These are phyloP conservation scores for Apocrypta bakeri DNA, from an alignment of 1,140 invertebrate genomes.

Conservation along the genomic window DNA sequence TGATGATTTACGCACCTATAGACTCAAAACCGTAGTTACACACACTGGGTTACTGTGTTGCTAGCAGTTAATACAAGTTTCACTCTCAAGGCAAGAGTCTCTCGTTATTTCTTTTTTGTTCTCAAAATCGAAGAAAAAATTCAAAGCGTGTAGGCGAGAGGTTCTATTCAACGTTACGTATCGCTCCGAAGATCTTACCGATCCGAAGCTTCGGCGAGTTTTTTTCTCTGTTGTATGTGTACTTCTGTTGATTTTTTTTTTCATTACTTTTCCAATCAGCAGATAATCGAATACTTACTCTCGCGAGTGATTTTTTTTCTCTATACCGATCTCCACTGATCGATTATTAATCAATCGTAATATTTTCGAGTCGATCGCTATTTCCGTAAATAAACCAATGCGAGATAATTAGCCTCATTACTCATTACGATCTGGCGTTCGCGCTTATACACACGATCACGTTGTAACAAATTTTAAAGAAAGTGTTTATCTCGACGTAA, in stretches of 20 bases:
- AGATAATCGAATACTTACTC: too few species aligned
- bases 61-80: neutral
- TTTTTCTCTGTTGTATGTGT: neutral
- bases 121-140: neutral
- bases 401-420: neutral
- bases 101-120: neutral
- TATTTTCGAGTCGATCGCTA: neutral
- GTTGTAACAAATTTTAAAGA: neutral
- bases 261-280: neutral
- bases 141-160: neutral
- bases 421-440: neutral
- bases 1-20: constrained; percentile 33
- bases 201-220: neutral
- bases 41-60: constrained; percentile 42
- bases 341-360: neutral
- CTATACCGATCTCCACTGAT: neutral
- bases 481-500: constrained; percentile 26
- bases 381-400: neutral
- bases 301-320: neutral
- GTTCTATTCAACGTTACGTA: constrained; percentile 6
- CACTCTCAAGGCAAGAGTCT: neutral
- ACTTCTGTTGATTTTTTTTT: too few species aligned
- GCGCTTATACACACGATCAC: neutral
- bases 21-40: constrained; percentile 17
- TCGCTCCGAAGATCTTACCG: neutral